Evolutionary conservation across 2,888 invertebrate species (phyloP).

Genomic region (Melipona bicolor): DNA sequence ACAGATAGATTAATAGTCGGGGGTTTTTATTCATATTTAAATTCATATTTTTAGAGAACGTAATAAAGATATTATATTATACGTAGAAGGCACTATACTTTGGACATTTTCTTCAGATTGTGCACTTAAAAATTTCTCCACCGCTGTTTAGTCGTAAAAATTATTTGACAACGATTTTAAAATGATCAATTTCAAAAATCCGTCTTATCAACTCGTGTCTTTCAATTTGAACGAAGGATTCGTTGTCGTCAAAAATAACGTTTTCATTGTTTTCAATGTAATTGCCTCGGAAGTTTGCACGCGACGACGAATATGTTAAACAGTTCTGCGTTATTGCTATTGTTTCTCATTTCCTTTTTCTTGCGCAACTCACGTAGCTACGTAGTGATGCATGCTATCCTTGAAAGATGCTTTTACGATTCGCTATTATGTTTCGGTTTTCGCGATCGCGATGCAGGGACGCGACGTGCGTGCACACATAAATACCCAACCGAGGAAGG

Average conservation of each 20-base stretch:
- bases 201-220: background rate
- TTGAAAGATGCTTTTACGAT: background rate
- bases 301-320: background rate
- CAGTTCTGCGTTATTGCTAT: background rate
- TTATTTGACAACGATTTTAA: background rate
- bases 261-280: background rate
- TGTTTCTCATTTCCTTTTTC: conserved; percentile 4
- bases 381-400: conserved; percentile 9
- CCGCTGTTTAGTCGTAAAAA: background rate
- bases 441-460: background rate
- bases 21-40: too few relatives aligned
- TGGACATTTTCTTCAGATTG: too few relatives aligned
- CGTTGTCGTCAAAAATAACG: background rate
- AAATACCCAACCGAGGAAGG: background rate
- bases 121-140: too few relatives aligned
- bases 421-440: background rate
- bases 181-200: too few relatives aligned
- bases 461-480: background rate
- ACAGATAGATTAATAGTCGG: too few relatives aligned
- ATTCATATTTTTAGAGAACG: too few relatives aligned
- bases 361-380: background rate
- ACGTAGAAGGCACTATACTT: too few relatives aligned
- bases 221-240: background rate
- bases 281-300: background rate
- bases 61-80: too few relatives aligned